Evolutionary conservation across 1,140 invertebrate species (phyloP), one percentile per base, ranked within the genome.

Genomic region (Drosophila athabasca): DNA sequence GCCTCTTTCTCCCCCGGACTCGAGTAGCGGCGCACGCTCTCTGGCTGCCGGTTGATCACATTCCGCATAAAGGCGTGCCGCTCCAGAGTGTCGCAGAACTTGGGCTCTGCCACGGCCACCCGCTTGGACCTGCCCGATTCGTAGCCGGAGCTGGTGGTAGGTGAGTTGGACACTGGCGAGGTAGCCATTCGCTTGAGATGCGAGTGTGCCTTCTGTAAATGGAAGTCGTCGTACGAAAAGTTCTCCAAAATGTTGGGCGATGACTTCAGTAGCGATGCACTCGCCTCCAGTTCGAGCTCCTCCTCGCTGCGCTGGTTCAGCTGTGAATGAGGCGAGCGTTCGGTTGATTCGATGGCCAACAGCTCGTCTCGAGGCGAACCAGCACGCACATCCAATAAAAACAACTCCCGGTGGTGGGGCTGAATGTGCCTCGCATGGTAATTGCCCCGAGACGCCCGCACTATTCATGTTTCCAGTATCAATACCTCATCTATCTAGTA

Each of bases 171-270:
- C 8, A 3, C 9, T 31, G 31, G 62, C 24, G 83, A 22, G 9
- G 76, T 80, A n/a, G 79, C 69, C 89, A 90, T 87, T 0, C 80
- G 79, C 46, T 88, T 87, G 2, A 85, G 65, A 3, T 57, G 65
- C n/a, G 9, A 17, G 26, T 66, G 76, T 7, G 51, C 15, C 41
- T 67, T 24, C 19, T 19, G 62, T n/a, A 45, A n/a, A 7, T 62
- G 81, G 5, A 76, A 68, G 29, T 91, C 85, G 62, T 91, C 90
- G 85, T 91, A 91, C 19, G 71, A 43, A 64, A 82, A 91, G 62
- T 91, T 91, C 66, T 91, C 90, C 57, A 91, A 54, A 54, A 91
- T 91, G 39, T 91, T 91, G 0, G 90, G 90, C 8, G 90, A 91
- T 68, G 90, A 91, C 69, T 83, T 91, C 26, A 91, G 29, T 52